Conservation (phyloP, 53 echinoderm and acorn worm genomes). For the Patiria pectinifera region DNA sequence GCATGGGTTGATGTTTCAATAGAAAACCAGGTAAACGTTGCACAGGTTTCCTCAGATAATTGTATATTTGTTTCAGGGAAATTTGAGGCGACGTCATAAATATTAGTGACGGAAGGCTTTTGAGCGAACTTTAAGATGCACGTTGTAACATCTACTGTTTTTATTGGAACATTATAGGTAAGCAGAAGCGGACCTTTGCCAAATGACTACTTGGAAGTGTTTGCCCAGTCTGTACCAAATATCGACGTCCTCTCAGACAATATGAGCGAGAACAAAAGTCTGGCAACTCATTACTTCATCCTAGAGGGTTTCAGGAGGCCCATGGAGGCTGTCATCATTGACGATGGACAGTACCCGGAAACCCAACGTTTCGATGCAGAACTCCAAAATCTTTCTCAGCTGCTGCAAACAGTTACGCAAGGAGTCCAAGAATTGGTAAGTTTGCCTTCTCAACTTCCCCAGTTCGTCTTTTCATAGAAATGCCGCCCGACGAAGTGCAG, state of each 20-base stretch:
- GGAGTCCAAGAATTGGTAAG: background rate
- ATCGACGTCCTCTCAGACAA: background rate
- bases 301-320: background rate
- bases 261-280: background rate
- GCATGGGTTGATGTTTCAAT: no score
- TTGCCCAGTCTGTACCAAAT: background rate
- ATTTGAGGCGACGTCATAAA: no score
- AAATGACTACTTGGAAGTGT: background rate
- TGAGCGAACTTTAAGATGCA: background rate
- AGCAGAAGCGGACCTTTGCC: background rate
- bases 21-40: no score
- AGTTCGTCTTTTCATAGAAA: background rate
- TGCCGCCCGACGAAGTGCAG: background rate
- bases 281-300: background rate
- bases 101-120: no score
- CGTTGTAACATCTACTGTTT: background rate
- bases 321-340: background rate
- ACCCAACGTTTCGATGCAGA: background rate
- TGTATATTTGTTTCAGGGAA: no score
- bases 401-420: background rate
- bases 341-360: background rate
- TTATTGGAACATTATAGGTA: background rate
- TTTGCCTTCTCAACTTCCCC: background rate
- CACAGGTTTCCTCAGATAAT: no score
- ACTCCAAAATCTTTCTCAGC: background rate